These are phyloP conservation scores for Oryzias sinensis DNA, from an alignment of 2,797 vertebrate genomes.

Conservation along the genomic window DNA sequence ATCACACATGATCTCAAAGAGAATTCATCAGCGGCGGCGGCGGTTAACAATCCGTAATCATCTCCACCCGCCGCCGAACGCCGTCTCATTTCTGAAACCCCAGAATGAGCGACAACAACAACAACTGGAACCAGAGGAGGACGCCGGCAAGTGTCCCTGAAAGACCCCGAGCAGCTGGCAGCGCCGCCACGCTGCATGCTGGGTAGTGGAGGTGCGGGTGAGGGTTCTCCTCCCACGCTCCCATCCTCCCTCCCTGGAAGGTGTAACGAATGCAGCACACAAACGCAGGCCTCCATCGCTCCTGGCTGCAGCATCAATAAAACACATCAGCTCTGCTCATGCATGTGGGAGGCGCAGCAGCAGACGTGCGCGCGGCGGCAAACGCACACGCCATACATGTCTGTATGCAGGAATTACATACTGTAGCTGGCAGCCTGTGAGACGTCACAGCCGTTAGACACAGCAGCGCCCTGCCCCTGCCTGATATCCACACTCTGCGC, in stretches of 20 bases:
- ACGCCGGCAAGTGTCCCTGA: slow-evolving; percentile 33
- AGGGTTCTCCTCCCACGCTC: slow-evolving; percentile 16
- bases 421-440: slow-evolving; percentile 15
- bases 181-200: slow-evolving; percentile 35
- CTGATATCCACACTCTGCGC: slow-evolving; percentile 17
- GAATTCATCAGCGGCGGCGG: slow-evolving; percentile 65
- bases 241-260: slow-evolving; percentile 23
- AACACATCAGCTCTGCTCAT: slow-evolving; percentile 55
- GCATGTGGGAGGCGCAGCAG: slow-evolving; percentile 42
- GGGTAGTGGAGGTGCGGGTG: slow-evolving; percentile 37
- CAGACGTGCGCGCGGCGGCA: slow-evolving; percentile 3
- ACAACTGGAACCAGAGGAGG: slow-evolving; percentile 1
- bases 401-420: not conserved
- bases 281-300: slow-evolving; percentile 44
- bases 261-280: slow-evolving; percentile 25
- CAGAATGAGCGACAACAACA: slow-evolving; percentile 10
- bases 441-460: slow-evolving; percentile 13
- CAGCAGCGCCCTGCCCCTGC: slow-evolving; percentile 4
- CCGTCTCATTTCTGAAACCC: slow-evolving; percentile 33
- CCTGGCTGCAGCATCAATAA: slow-evolving; percentile 57
- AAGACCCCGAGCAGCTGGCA: slow-evolving; percentile 27
- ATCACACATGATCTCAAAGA: slow-evolving; percentile 65
- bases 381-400: not conserved
- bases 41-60: slow-evolving; percentile 53
- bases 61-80: slow-evolving; percentile 38